phyloP scores from a whole-genome alignment of 2,888 invertebrate species.

The Ischnus inquisitorius region DNA sequence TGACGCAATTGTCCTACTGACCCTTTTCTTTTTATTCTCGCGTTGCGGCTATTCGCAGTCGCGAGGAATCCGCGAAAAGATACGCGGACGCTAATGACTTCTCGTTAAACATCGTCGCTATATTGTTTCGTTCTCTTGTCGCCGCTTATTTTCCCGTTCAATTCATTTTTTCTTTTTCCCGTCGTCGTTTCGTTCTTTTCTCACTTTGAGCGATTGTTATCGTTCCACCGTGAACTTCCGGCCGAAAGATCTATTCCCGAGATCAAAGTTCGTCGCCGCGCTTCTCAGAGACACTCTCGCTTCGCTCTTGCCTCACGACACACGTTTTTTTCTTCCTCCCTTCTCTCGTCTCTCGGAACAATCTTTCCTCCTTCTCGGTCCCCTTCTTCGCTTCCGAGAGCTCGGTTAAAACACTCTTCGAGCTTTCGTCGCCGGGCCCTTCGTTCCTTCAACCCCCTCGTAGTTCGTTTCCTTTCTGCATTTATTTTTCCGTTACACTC shows the following conservation, averaged over 20 bases:
- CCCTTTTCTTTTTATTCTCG: conserved; percentile 31
- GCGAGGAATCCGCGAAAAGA: conserved; percentile 27
- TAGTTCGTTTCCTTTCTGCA: background rate
- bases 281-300: conserved; percentile 3
- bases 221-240: conserved; percentile 65
- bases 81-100: conserved; percentile 48
- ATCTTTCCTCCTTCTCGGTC: conserved; percentile 46
- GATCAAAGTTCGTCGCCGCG: conserved; percentile 66
- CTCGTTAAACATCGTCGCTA: conserved; percentile 48
- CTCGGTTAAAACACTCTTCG: conserved; percentile 44
- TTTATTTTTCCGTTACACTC: conserved; percentile 20
- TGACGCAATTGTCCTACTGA: conserved; percentile 54
- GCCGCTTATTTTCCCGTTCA: background rate
- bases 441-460: conserved; percentile 15
- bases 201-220: conserved; percentile 63
- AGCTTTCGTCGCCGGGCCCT: conserved; percentile 54
- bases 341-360: conserved; percentile 54
- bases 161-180: conserved; percentile 11
- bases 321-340: conserved; percentile 12
- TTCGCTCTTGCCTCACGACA: conserved; percentile 33
- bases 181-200: background rate
- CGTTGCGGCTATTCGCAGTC: conserved; percentile 31
- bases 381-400: conserved; percentile 36
- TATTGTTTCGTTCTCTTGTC: conserved; percentile 19
- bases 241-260: conserved; percentile 58